Evolutionary conservation across 2,888 invertebrate species (phyloP), one percentile per base, ranked within the genome.

Genomic region (Epinotia demarniana): DNA sequence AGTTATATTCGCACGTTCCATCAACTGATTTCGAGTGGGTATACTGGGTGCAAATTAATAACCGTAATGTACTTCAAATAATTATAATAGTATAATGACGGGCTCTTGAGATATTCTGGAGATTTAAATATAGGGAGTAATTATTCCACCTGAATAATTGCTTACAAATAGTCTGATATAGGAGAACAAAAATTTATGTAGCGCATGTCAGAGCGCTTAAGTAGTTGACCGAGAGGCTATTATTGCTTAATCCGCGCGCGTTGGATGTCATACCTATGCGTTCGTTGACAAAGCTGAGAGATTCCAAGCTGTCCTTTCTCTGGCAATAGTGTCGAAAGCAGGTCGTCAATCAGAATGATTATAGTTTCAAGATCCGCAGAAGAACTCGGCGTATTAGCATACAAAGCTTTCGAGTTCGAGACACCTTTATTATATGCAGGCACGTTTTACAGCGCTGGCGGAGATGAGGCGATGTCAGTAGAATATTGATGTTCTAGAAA

Each of bases 1-100:
- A 79, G 81, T 82, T 80, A 82, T 77, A 79, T 77, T 81, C 80
- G 76, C 49, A 71, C 63, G 74, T 78, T 77, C 73, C 72, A 63
- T 76, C 77, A 72, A 71, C 55, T 27, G 72, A 53, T 72, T 64
- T 61, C 55, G 55, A 53, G 70, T 53, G 64, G 66, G 27, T 71
- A 70, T 9, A 33, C 53, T 66, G 60, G 64, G 60, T 53, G 60
- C 58, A 64, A 75, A 66, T 60, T 60, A 64, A 60, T 60, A 64
- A 75, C 64, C 53, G 63, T 77, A 66, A 12, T 16, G 58, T 57
- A 61, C 27, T 73, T 60, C 9, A 39, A 58, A 67, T 58, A 53
- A 19, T 49, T 49, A 61, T 61, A 18, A 19, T 68, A n/a, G 53
- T 53, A 27, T 55, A 33, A 68, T 16, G 43, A 68, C 19, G 13